Evolutionary conservation across 1,140 invertebrate genomes (phyloP).

Genomic region (Heliothis subflexa): DNA sequence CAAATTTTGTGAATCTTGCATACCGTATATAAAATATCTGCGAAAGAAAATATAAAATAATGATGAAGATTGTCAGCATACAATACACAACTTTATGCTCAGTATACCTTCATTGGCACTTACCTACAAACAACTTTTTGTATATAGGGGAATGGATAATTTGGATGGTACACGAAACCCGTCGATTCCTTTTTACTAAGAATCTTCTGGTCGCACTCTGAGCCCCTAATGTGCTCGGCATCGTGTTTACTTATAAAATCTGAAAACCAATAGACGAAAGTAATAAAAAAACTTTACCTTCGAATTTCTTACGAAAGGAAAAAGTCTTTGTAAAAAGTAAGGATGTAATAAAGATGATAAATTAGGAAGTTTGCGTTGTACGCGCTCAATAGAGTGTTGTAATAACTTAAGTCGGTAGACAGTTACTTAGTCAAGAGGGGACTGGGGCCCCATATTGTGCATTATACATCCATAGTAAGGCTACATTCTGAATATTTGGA

Average conservation of each 20-base stretch:
- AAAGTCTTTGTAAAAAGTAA: slow-evolving; percentile 9
- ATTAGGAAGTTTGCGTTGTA: slow-evolving; percentile 20
- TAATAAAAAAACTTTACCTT: slow-evolving; percentile 30
- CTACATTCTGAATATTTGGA: no score
- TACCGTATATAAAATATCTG: slow-evolving; percentile 98
- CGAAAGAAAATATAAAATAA: slow-evolving; percentile 51
- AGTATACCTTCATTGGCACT: slow-evolving; percentile 57
- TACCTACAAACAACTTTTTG: slow-evolving; percentile 96
- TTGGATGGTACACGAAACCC: slow-evolving; percentile 97
- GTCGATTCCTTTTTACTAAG: slow-evolving; percentile 96
- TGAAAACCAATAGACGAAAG: slow-evolving; percentile 76
- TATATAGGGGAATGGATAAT: slow-evolving; percentile 97
- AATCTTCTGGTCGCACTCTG: slow-evolving; percentile 99
- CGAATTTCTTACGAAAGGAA: not conserved
- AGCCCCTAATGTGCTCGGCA: slow-evolving; percentile 96
- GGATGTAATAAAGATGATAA: slow-evolving; percentile 29
- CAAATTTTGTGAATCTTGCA: slow-evolving; percentile 97
- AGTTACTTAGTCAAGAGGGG: slow-evolving; percentile 11
- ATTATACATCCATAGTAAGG: no score
- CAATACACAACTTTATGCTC: not conserved
- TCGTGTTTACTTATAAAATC: slow-evolving; percentile 97
- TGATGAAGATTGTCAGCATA: not conserved
- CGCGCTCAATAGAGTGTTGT: slow-evolving; percentile 9
- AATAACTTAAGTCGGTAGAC: slow-evolving; percentile 7
- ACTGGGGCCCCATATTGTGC: not conserved